Base-by-base conservation (phyloP, 1,140 invertebrate genomes). In the Diabrotica virgifera region DNA sequence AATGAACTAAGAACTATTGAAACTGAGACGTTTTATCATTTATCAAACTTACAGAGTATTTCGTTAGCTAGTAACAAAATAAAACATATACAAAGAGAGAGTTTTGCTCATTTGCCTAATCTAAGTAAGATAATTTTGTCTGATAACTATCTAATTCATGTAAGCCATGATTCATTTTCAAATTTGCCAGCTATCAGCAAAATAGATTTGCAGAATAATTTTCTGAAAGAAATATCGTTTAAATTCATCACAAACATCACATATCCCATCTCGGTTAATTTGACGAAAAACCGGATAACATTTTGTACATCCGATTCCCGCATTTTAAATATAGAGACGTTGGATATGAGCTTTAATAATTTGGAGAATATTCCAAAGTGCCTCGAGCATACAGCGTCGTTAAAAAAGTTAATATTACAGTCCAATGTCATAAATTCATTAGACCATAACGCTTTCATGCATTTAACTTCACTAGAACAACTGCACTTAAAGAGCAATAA, bases 401-500 rank as follows among this genome's bases (percentile, higher is more conserved):
- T 91, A 64, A 80, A 85, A 70, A 84, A 86, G 67, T 82, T 92
- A 9, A 85, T 88, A 71, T 74, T 93, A 51, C 89, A 90, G 0
- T 87, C 89, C 76, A 95, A 95, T 74, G 80, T 83, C 67, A 87
- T 95, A 40, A 82, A 80, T 0, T 80, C 84, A 24, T 81, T 95
- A 66, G 86, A 89, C 59, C 88, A 85, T 59, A 86, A 87, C 70
- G 86, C 86, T 2, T 91, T 94, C 73, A 85, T 85, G 8, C 84
- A 89, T 52, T 77, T 91, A 11, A 80, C 83, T 40, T 82, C 84
- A 61, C 79, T 94, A 65, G 91, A 94, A 78, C 86, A 87, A 51
- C 77, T 95, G 40, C 89, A 88, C 68, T 77, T 95, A 40, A 83
- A 88, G 59, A 85, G 90, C 71, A 95, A 95, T 75, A 85, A 84